These are phyloP conservation scores for Cephus nigrinus DNA, from an alignment of 2,888 invertebrate species.

Conservation along the genomic window DNA sequence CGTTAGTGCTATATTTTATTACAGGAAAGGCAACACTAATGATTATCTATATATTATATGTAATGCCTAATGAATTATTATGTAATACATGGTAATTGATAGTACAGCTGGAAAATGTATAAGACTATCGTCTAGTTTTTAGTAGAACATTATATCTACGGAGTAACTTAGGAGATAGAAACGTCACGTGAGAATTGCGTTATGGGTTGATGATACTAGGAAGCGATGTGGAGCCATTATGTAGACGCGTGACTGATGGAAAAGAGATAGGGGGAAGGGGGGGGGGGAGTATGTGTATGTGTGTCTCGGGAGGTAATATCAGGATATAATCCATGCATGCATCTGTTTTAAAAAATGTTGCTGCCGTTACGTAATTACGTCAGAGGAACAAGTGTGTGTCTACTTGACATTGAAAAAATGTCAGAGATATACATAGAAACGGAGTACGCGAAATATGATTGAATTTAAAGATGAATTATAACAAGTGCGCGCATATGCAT, in stretches of 20 bases:
- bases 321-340: background rate
- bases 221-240: background rate
- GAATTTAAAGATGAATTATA: background rate
- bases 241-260: background rate
- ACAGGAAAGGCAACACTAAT: conserved; percentile 36
- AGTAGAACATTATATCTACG: conserved; percentile 23
- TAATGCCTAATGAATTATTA: conserved; percentile 40
- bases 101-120: conserved; percentile 36
- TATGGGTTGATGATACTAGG: background rate
- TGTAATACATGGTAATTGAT: conserved; percentile 43
- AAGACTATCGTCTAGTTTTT: conserved; percentile 38
- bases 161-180: conserved; percentile 26
- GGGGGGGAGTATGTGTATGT: no score
- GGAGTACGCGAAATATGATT: background rate
- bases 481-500: background rate
- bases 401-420: background rate
- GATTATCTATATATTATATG: conserved; percentile 37
- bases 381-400: background rate
- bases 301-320: background rate
- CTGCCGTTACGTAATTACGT: background rate
- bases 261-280: background rate
- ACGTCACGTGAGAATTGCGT: background rate
- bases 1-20: conserved; percentile 30
- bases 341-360: background rate
- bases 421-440: background rate